Percentiles rank a stretch among this genome's conserved stretches.
Conservation (phyloP, 2,797 vertebrate species). For the Onychomys leucogaster region DNA sequence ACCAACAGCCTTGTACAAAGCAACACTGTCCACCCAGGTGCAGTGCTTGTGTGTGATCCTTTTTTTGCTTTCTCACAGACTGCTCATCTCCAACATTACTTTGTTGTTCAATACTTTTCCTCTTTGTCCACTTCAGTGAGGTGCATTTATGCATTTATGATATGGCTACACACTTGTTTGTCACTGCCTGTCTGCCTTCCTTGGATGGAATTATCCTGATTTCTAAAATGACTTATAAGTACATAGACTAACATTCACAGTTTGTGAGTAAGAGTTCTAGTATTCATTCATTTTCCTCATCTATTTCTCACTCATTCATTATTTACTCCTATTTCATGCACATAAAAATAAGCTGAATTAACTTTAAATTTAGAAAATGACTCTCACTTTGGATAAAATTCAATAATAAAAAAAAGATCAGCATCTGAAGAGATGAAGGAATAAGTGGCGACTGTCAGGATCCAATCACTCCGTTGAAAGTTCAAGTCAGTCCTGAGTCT, state of each 20-base stretch:
- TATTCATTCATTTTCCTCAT: slow-evolving; percentile 28
- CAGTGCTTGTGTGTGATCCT: not conserved
- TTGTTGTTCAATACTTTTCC: not conserved
- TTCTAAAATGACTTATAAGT: not conserved
- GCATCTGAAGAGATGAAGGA: not conserved
- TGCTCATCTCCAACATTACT: not conserved
- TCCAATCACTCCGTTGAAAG: not conserved
- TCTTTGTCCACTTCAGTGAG: not conserved
- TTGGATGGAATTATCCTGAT: not conserved
- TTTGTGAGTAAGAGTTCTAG: not conserved
- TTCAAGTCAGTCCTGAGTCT: not conserved
- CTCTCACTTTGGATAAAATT: not conserved
- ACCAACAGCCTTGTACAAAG: not conserved
- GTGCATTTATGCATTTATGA: not conserved
- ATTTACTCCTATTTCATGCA: slow-evolving; percentile 41
- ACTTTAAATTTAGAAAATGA: slow-evolving; percentile 22
- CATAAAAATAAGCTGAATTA: slow-evolving; percentile 12
- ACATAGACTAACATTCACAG: not conserved
- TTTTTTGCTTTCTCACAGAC: not conserved
- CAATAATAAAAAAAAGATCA: not conserved
- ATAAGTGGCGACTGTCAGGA: not conserved
- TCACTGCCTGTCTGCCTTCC: slow-evolving; percentile 10
- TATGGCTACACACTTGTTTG: not conserved
- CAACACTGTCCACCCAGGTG: not conserved
- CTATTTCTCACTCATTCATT: slow-evolving; percentile 38